A percentile compares a stretch with the other conserved stretches of the same genome.
These are phyloP conservation scores for Lepisosteus osseus DNA, from an alignment of 2,113 vertebrate genomes.

Conservation along the genomic window DNA sequence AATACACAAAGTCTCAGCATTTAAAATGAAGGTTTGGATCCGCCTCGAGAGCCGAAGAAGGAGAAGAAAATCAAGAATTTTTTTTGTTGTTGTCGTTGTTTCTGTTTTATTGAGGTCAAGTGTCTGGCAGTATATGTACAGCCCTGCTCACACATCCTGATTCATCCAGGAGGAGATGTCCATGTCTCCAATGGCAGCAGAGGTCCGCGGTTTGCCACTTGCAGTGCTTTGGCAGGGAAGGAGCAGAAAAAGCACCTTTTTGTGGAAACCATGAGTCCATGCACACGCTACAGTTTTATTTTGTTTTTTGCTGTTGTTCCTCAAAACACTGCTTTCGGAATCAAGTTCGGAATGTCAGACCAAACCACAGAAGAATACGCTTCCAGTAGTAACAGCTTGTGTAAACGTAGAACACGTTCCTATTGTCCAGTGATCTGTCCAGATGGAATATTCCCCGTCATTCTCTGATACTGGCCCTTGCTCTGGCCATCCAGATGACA, in stretches of 20 bases:
- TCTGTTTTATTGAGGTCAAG: neutral
- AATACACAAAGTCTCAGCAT: constrained; percentile 59
- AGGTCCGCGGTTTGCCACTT: too few relatives aligned
- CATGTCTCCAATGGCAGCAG: too few relatives aligned
- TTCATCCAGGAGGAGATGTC: neutral
- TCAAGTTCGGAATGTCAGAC: neutral
- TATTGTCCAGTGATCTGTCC: neutral
- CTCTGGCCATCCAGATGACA: neutral
- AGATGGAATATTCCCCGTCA: neutral
- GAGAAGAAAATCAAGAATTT: neutral
- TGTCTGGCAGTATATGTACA: neutral
- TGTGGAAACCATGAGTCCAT: neutral
- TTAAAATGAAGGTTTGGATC: constrained; percentile 25
- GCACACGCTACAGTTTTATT: neutral
- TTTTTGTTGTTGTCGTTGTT: neutral
- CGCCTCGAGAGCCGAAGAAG: constrained; percentile 38
- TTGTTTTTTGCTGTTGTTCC: too few relatives aligned
- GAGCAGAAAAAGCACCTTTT: too few relatives aligned
- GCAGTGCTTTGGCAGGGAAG: too few relatives aligned
- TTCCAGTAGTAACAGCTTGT: constrained; percentile 3
- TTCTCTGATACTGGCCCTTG: neutral
- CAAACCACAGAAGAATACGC: neutral
- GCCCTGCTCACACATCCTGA: neutral
- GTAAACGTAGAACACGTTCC: constrained; percentile 16
- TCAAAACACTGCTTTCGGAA: neutral